A percentile compares a stretch with the other conserved stretches of the same genome.
Conservation (phyloP, 2,113 vertebrate genomes). For the Vulpes lagopus region DNA sequence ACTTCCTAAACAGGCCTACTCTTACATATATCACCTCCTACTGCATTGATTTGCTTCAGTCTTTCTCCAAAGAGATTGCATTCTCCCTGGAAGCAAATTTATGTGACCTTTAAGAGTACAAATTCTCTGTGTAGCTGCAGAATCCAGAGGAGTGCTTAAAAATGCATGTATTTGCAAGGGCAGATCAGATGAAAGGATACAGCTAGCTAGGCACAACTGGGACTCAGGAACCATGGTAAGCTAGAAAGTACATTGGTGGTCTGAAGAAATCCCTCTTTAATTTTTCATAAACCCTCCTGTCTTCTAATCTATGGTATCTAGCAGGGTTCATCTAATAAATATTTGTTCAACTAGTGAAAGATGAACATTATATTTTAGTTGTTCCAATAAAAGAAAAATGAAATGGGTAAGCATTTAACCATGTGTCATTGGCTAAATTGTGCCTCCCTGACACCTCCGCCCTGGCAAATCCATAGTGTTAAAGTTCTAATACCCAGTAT, state of each 20-base stretch:
- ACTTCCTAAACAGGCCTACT: not conserved
- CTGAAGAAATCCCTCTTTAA: not conserved
- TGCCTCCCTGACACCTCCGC: not conserved
- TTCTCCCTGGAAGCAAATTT: slow-evolving; percentile 3
- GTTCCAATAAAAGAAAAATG: not conserved
- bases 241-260: not conserved
- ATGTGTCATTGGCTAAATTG: not conserved
- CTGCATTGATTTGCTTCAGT: not conserved
- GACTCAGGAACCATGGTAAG: not conserved
- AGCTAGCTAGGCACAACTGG: not conserved
- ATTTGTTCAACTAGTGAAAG: not conserved
- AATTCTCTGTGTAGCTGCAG: not conserved
- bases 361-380: not conserved
- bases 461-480: not conserved
- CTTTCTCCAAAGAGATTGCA: slow-evolving; percentile 6
- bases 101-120: not conserved
- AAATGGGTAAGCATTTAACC: not conserved
- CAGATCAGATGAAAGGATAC: not conserved
- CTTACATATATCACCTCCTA: not conserved
- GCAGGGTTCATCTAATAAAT: not conserved
- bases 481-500: not conserved
- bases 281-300: not conserved
- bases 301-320: not conserved
- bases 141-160: not conserved
- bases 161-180: not conserved